These are phyloP conservation scores for Rhinichthys klamathensis DNA, from an alignment of 2,113 vertebrate genomes.

Conservation along the genomic window DNA sequence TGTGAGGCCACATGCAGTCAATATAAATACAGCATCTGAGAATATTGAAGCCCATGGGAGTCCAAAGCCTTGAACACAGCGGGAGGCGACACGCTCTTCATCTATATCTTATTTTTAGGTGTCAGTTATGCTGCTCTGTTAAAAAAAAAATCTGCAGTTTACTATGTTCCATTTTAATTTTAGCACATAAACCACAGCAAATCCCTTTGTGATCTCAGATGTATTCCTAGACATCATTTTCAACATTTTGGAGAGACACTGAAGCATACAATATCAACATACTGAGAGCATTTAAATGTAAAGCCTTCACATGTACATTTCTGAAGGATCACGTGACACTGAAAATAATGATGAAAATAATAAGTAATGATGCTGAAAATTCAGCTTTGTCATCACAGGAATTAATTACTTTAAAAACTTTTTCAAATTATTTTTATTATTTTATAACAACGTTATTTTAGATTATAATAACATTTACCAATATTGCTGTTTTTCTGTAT, in stretches of 20 bases:
- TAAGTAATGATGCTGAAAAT: too few species aligned
- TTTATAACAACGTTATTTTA: not conserved
- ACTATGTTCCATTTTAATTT: constrained; percentile 17
- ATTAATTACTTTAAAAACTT: not conserved
- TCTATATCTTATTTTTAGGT: constrained; percentile 25
- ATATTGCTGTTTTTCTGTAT: not conserved
- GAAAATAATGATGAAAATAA: too few species aligned
- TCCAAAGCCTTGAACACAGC: constrained; percentile 17
- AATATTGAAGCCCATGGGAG: constrained; percentile 32
- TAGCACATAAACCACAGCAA: not conserved
- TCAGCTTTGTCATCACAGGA: not conserved
- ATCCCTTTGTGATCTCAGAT: constrained; percentile 8
- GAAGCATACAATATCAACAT: not conserved
- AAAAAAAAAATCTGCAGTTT: not conserved
- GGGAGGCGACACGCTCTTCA: constrained; percentile 1
- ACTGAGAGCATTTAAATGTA: not conserved
- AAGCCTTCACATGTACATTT: not conserved
- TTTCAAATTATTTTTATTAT: not conserved
- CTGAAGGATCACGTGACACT: too few species aligned
- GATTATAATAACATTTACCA: not conserved
- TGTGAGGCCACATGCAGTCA: constrained; percentile 42
- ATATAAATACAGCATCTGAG: constrained; percentile 42
- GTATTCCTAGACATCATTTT: not conserved
- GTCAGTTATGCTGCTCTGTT: constrained; percentile 2
- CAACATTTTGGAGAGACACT: not conserved